Percentiles rank a stretch among this genome's conserved stretches.
phyloP scores from a whole-genome alignment of 2,797 vertebrate genomes.

The Oophaga sylvatica region DNA sequence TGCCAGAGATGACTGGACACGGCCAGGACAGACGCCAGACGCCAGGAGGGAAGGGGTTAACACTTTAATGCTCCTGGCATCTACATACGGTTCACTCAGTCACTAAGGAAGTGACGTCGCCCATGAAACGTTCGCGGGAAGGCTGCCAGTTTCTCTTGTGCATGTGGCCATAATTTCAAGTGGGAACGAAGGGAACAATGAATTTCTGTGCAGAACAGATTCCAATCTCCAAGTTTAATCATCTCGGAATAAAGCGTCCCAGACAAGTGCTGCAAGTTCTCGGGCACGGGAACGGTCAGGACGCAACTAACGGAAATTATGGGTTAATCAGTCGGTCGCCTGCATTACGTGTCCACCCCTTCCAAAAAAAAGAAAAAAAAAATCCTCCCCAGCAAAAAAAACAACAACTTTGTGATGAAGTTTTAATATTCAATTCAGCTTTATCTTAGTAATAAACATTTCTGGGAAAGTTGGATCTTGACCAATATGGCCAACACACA shows the following conservation, averaged over 20 bases:
- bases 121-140: slow-evolving; percentile 37
- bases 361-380: too few relatives aligned
- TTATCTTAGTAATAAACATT: not conserved
- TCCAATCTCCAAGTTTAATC: slow-evolving; percentile 16
- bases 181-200: slow-evolving; percentile 45
- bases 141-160: slow-evolving; percentile 40
- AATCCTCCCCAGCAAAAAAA: not conserved
- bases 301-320: too few relatives aligned
- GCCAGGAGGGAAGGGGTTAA: slow-evolving; percentile 12
- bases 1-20: not conserved
- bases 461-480: not conserved
- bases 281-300: not conserved
- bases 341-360: not conserved
- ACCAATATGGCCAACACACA: not conserved
- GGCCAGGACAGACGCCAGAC: not conserved
- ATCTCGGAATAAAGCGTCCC: slow-evolving; percentile 12
- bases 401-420: not conserved
- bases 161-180: slow-evolving; percentile 45
- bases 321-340: not conserved
- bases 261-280: slow-evolving; percentile 10
- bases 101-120: slow-evolving; percentile 51
- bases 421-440: not conserved
- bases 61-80: slow-evolving; percentile 35
- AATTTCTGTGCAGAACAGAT: slow-evolving; percentile 17
- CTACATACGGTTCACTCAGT: slow-evolving; percentile 30